Base-by-base conservation (phyloP, 2,113 vertebrate genomes). In the Anolis carolinensis region DNA sequence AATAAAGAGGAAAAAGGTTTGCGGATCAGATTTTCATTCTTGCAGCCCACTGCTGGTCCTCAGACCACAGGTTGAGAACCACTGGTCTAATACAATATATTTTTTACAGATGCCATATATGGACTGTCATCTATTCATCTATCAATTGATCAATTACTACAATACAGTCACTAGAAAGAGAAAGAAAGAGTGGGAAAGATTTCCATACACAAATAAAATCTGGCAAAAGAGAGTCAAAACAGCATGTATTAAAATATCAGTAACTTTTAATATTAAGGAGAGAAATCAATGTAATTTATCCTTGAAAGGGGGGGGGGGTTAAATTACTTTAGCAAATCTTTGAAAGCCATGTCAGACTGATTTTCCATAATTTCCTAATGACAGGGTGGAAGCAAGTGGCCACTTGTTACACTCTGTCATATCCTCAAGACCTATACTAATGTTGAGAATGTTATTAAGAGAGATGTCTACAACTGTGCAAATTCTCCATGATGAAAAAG, bases 401-500 rank as follows among this genome's bases (percentile, higher is more conserved):
- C 85, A 79, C 68, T 76, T 25, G 86, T 90, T 81, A 82, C 83
- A 87, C 80, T 87, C 63, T 50, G 16, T 86, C 71, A 81, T 92
- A 87, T 94, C 89, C 67, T 90, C 81, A 86, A 91, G 83, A 92
- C 10, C 80, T 80, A 23, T 52, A 88, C 92, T 87, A 93, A 59
- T 0, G 23, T 89, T 70, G 85, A 88, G 81, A 88, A 71, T 81
- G 84, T 93, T 94, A 94, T 88, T 89, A 92, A 92, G 74, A 86
- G 21, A 89, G 77, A 94, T 92, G 34, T 88, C 82, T 86, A 14
- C 68, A 87, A 68, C 86, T 83, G 36, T 91, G 50, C 79, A 93
- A 92, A 92, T 92, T 94, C 55, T 80, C 62, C 87, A 52, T 81
- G 81, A 93, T 90, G 82, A 94, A 95, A 91, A 87, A 67, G 8